phyloP scores from a whole-genome alignment of 2,113 vertebrate species.

The Cacatua alba region DNA sequence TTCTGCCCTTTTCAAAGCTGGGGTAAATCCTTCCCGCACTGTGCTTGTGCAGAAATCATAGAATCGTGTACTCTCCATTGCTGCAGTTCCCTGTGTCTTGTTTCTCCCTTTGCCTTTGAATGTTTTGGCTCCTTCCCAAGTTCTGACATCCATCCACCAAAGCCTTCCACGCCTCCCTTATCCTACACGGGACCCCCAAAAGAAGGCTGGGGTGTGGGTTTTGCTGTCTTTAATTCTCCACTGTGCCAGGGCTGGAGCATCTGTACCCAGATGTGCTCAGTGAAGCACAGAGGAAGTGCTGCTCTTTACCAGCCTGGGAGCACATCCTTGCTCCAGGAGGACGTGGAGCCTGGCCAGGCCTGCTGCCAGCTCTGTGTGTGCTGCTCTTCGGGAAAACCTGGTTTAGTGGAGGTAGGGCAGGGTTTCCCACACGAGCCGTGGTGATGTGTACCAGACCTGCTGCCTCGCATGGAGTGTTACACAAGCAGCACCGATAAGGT shows the following conservation, averaged over 20 bases:
- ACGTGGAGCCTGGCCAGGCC: not conserved
- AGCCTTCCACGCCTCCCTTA: not conserved
- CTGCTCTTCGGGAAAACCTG: not conserved
- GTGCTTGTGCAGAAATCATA: not conserved
- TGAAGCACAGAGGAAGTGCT: not conserved
- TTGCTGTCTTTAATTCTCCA: not conserved
- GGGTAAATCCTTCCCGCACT: not conserved
- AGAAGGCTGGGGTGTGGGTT: not conserved
- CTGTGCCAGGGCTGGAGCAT: not conserved
- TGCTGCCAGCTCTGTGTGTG: not conserved
- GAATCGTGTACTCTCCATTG: not conserved
- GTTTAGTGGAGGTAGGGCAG: not conserved
- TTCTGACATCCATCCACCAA: not conserved
- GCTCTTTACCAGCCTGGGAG: not conserved
- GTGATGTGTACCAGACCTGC: not conserved
- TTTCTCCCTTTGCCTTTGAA: not conserved
- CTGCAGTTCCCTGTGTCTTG: not conserved
- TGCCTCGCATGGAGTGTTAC: rapidly evolving
- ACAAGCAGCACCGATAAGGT: not conserved
- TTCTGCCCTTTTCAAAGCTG: not conserved
- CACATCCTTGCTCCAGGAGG: not conserved
- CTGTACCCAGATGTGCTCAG: not conserved
- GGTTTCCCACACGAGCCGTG: rapidly evolving
- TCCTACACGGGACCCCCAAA: rapidly evolving
- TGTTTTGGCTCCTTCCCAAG: not conserved